Evolutionary conservation across 2,113 vertebrate species (phyloP), one percentile per base, ranked within the genome.

Genomic region (Brienomyrus longianalis): DNA sequence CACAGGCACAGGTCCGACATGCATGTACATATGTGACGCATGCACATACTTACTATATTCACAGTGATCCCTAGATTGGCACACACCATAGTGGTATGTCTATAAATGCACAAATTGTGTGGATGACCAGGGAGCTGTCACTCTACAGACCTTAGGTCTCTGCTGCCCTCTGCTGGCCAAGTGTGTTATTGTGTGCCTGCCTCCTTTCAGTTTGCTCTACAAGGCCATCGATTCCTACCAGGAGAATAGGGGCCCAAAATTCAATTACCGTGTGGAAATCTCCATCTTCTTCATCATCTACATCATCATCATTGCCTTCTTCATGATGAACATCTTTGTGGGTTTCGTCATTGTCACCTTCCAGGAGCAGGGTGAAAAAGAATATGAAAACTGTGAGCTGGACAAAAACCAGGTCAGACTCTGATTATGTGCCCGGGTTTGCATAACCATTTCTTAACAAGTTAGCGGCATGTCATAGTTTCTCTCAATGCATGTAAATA

Each of bases 291-390:
- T 99, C 95, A 99, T 99, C 94, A 99, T 99, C 95, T 99, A 99
- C 94, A 99, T 99, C 95, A 99, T 99, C 96, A 98, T 99, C 92
- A 99, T 99, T 43, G 98, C 98, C 90, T 99, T 99, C 96, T 99
- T 99, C 95, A 99, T 99, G 98, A 99, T 99, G 98, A 99, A 99
- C 95, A 99, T 99, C 95, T 99, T 99, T 90, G 98, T 99, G 87
- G 98, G 98, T 95, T 99, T 99, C 51, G 98, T 99, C 90, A 99
- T 99, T 51, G 98, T 99, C 92, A 99, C 98, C 0, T 99, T 99
- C 92, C 98, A 99, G 95, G 98, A 99, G 93, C 98, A 99, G 92
- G 98, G 98, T 87, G 98, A 99, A 91, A 98, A 99, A 92, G 98
- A 99, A 92, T 99, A 99, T 94, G 99, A 98, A 96, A 99, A 99